Conservation (phyloP, 1,140 invertebrate genomes). For the Periplaneta americana region DNA sequence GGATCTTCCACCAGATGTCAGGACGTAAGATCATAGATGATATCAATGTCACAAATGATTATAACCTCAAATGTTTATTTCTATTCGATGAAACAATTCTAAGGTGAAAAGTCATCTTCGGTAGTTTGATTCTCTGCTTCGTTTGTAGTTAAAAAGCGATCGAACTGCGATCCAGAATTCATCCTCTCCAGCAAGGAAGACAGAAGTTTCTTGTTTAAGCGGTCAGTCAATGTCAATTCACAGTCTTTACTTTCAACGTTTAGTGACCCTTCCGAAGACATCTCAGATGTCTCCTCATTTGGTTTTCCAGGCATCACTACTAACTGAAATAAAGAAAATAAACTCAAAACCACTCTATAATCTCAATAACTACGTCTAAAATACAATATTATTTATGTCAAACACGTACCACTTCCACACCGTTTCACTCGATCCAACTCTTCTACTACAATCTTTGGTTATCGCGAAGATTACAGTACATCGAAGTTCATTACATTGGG, state of each 20-base stretch:
- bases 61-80: background rate
- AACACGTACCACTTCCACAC: too few relatives aligned
- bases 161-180: constrained; percentile 17
- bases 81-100: background rate
- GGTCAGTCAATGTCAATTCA: constrained; percentile 23
- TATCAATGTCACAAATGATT: background rate
- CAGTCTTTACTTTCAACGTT: background rate
- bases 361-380: too few relatives aligned
- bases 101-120: background rate
- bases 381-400: too few relatives aligned
- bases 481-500: too few relatives aligned
- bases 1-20: background rate
- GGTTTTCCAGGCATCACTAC: constrained; percentile 1
- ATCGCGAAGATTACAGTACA: too few relatives aligned
- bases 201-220: constrained; percentile 25
- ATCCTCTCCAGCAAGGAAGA: constrained; percentile 23
- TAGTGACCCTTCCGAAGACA: background rate
- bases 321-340: too few relatives aligned
- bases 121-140: background rate
- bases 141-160: background rate
- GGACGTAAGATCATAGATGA: background rate
- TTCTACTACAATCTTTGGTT: too few relatives aligned
- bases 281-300: background rate
- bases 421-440: too few relatives aligned
- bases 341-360: too few relatives aligned